phyloP scores from a whole-genome alignment of 2,113 vertebrate species.

The Orientallactaga bullata region DNA sequence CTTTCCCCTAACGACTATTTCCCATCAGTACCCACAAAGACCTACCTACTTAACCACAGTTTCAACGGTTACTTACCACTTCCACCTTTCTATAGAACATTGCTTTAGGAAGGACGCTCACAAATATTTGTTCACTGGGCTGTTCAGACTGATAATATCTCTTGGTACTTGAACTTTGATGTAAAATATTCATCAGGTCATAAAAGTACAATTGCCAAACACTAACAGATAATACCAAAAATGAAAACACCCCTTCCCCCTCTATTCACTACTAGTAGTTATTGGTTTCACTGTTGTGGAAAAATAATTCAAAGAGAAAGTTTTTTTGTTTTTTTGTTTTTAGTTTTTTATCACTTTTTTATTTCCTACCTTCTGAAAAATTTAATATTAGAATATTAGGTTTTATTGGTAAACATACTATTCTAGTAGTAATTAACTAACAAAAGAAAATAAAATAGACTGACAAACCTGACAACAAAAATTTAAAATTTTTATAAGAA shows the following conservation, averaged over 20 bases:
- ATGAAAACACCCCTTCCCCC: not conserved
- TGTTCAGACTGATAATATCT: conserved; percentile 89
- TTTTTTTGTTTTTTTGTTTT: too few species aligned
- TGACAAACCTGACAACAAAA: not conserved
- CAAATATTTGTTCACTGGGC: conserved; percentile 83
- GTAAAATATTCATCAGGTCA: conserved; percentile 64
- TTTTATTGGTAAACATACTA: not conserved
- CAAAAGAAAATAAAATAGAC: too few species aligned
- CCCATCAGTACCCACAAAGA: conserved; percentile 94
- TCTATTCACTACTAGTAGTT: not conserved
- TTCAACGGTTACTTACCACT: conserved; percentile 96
- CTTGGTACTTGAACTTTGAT: conserved; percentile 85
- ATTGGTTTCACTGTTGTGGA: not conserved
- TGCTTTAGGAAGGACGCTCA: conserved; percentile 74
- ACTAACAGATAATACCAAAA: conserved; percentile 36
- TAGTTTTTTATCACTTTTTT: not conserved
- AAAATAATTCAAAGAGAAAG: conserved; percentile 21
- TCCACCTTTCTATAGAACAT: conserved; percentile 89
- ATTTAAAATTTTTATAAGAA: conserved; percentile 4
- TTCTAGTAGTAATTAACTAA: not conserved
- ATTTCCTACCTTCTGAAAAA: not conserved
- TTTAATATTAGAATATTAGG: not conserved
- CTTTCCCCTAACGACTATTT: conserved; percentile 94
- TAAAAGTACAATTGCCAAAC: conserved; percentile 75
- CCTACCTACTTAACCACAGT: conserved; percentile 93